phyloP scores from a whole-genome alignment of 2,113 vertebrate genomes.

The Platycercus adscitus region DNA sequence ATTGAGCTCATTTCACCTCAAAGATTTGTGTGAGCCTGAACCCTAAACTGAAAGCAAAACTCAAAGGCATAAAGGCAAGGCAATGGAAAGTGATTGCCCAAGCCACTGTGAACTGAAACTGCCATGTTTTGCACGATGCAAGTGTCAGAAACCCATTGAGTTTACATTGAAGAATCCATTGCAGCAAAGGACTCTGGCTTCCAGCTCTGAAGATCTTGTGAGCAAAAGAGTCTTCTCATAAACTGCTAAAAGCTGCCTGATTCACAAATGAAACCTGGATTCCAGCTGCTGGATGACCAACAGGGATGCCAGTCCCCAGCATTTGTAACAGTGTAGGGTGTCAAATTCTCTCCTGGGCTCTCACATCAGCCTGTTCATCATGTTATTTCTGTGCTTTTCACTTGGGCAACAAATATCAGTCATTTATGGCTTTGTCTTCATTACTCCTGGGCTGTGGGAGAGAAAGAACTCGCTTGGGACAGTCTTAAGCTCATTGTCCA shows the following conservation, averaged over 20 bases:
- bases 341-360: not conserved
- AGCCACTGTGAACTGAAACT: constrained; percentile 52
- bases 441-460: not conserved
- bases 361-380: not conserved
- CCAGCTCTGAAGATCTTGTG: not conserved
- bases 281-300: not conserved
- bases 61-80: constrained; percentile 10
- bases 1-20: constrained; percentile 51
- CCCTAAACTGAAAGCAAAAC: constrained; percentile 63
- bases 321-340: not conserved
- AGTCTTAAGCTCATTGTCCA: not conserved
- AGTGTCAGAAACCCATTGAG: constrained; percentile 22
- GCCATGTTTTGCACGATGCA: not conserved
- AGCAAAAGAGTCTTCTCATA: not conserved
- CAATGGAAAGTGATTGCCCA: constrained; percentile 57
- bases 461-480: not conserved
- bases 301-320: not conserved
- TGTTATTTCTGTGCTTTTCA: not conserved
- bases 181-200: not conserved
- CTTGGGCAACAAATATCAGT: not conserved
- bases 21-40: constrained; percentile 9
- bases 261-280: not conserved
- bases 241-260: not conserved
- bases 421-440: not conserved
- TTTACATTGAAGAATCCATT: not conserved